Evolutionary conservation across 2,888 invertebrate species (phyloP), one percentile per base, ranked within the genome.

Genomic region (Aphidius colemani): DNA sequence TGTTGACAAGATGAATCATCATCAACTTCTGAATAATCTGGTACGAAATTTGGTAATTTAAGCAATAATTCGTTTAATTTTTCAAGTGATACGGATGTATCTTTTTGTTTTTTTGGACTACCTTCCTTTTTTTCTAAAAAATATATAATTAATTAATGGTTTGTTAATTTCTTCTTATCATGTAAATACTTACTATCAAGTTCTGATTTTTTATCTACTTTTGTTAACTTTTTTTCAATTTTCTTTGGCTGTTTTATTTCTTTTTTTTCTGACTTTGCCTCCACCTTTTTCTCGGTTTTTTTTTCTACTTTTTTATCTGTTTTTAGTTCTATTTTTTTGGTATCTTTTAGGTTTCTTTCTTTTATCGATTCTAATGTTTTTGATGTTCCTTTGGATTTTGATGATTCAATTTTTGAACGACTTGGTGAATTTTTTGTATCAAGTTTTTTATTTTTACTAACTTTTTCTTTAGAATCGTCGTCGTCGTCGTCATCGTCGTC

Each of bases 1-100:
- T 88, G 87, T 70, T 88, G 86, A 83, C 90, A 90, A 78, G 88
- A 87, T 57, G 86, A 83, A 75, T 88, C 86, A 75, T 87, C 85
- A 30, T 30, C 30, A 68, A 89, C 86, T 69, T 86, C 85, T 64
- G 88, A 86, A 78, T 88, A 88, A 83, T 89, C 89, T 66, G 89
- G 88, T 69, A 89, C 87, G 80, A 90, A 90, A 57, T 88, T 88
- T 65, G 90, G 89, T 69, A 89, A 73, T 68, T 69, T 75, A 57
- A 80, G 75, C 69, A 82, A 84, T 75, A 86, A 86, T 72, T 88
- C 86, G 77, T 89, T 86, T 70, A 89, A 84, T 72, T 87, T 86
- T 75, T 88, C 86, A 75, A 89, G 87, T 81, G 85, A 85, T 77
- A 85, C 85, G 76, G 85, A 83, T 30, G 84, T 79, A 68, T 85